Conservation (phyloP, 1,140 invertebrate genomes). For the Trinorchestia longiramus region DNA sequence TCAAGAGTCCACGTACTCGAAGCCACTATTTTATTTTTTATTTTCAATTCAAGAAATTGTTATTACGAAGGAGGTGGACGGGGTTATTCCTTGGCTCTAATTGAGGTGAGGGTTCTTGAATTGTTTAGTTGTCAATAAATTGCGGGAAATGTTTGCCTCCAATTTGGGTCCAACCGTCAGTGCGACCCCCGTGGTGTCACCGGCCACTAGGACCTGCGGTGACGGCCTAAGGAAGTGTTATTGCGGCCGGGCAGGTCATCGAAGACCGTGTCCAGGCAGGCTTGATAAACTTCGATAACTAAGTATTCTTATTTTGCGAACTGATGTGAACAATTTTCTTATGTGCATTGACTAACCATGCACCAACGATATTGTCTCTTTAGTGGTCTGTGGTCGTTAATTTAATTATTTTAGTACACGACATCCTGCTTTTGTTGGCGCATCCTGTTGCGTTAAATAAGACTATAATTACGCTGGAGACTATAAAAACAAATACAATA, state of each 20-base stretch:
- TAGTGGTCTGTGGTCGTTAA: background rate
- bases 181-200: background rate
- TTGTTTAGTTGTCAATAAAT: slow-evolving; percentile 10
- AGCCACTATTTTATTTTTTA: background rate
- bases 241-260: slow-evolving; percentile 5
- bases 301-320: background rate
- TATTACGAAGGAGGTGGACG: background rate
- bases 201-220: background rate
- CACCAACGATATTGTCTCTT: background rate
- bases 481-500: background rate
- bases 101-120: background rate
- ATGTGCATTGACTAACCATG: background rate
- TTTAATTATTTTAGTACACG: background rate
- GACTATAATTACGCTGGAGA: background rate
- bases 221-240: background rate
- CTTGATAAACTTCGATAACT: background rate
- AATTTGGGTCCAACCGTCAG: background rate
- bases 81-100: background rate
- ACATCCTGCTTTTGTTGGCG: too few species aligned
- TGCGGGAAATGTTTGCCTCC: background rate
- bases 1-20: background rate
- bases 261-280: background rate
- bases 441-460: too few species aligned
- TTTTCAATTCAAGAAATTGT: background rate
- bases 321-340: background rate